Evolutionary conservation across 2,113 vertebrate genomes (phyloP).

Genomic region (Orthochromis indermauri): DNA sequence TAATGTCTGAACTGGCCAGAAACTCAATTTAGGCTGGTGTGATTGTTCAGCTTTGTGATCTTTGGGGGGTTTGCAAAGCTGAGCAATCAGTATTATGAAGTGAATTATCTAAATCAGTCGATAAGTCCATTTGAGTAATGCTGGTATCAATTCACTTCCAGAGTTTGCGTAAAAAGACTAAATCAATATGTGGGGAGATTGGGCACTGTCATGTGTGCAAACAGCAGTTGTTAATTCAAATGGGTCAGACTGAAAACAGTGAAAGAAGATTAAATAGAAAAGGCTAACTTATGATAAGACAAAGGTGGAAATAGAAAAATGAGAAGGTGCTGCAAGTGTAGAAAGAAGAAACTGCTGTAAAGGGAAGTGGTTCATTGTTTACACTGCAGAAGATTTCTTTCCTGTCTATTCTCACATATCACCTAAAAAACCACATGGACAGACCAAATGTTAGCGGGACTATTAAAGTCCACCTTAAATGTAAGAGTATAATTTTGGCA

Average conservation of each 20-base stretch:
- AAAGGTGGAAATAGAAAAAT: not conserved
- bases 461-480: not conserved
- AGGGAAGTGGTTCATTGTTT: not conserved
- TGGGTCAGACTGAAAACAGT: not conserved
- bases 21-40: not conserved
- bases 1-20: not conserved
- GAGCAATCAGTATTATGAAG: constrained; percentile 30
- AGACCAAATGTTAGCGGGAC: not conserved
- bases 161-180: not conserved
- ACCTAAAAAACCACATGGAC: not conserved
- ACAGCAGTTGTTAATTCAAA: not conserved
- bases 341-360: not conserved
- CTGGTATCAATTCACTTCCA: constrained; percentile 2
- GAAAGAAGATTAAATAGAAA: not conserved
- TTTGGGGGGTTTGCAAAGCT: constrained; percentile 29
- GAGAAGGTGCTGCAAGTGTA: not conserved
- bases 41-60: constrained; percentile 45
- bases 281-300: not conserved
- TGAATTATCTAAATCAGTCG: constrained; percentile 7
- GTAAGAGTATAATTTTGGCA: not conserved
- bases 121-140: not conserved
- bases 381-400: not conserved
- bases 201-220: not conserved
- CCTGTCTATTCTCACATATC: not conserved
- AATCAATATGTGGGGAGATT: not conserved